A percentile compares a stretch with the other conserved stretches of the same genome.
phyloP scores from a whole-genome alignment of 2,797 vertebrate species.

The Salmo trutta region DNA sequence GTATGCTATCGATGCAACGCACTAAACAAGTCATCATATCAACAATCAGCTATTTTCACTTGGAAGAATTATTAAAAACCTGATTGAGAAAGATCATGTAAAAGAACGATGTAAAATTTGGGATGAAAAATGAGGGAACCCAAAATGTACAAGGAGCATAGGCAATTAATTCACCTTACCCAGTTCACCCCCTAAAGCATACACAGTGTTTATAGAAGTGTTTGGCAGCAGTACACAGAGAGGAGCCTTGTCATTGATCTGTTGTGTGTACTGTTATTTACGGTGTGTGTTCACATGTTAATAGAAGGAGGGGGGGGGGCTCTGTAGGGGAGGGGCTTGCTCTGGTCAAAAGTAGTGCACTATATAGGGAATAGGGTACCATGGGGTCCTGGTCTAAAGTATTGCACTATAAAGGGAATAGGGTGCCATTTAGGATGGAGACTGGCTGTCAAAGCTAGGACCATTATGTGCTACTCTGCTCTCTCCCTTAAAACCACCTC shows the following conservation, averaged over 20 bases:
- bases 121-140: not conserved
- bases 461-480: not conserved
- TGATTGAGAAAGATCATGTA: not conserved
- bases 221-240: not conserved
- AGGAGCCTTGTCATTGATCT: not conserved
- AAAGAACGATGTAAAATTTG: not conserved
- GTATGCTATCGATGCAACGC: not conserved
- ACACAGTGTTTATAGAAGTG: not conserved
- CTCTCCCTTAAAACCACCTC: not conserved
- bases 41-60: not conserved
- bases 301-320: not conserved
- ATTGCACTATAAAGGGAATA: too few relatives aligned
- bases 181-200: not conserved
- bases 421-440: not conserved
- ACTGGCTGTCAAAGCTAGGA: not conserved
- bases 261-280: slow-evolving; percentile 13
- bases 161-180: not conserved
- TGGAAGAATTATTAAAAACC: not conserved
- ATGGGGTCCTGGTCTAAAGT: too few relatives aligned
- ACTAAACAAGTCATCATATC: not conserved
- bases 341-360: too few relatives aligned
- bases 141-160: not conserved
- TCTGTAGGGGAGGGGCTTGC: too few relatives aligned
- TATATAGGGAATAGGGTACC: too few relatives aligned
- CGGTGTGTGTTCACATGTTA: slow-evolving; percentile 15